Base-by-base conservation (phyloP, 2,113 vertebrate genomes). In the Excalfactoria chinensis region DNA sequence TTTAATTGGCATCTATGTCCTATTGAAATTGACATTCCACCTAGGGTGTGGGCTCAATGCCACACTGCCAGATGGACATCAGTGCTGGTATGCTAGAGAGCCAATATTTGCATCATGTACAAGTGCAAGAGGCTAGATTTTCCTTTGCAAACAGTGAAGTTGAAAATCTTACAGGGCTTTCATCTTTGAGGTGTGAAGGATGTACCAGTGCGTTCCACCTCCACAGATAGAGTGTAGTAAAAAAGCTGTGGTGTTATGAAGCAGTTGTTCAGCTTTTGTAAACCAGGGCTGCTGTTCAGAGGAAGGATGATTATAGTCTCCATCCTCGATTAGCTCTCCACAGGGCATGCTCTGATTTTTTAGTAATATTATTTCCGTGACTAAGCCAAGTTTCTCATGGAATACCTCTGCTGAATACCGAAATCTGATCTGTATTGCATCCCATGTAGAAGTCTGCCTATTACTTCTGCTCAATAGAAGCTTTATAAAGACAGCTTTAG, bases 21-120 rank as follows among this genome's bases (percentile, higher is more conserved):
- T 94, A 18, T 71, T 84, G 93, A 91, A 93, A 75, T 30, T 87
- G 91, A 80, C 1, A 0, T 85, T 84, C 73, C 80, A 95, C 93
- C 79, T 96, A 96, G 90, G 58, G 43, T 55, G 44, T 66, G 97
- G 97, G 97, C 97, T 89, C 28, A 20, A 71, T 84, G 97, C 97
- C 96, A 84, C 28, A 43, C 69, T 96, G 93, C 81, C 97, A 97
- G 97, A 98, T 97, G 98, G 97, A 84, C 87, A 62, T 71, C 91
- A 96, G 95, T 96, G 69, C 93, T 98, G 97, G 93, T 96, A 94
- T 93, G 89, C 46, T 87, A 40, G 48, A 53, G 34, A 93, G 84
- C 59, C 91, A 93, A 83, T 90, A 84, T 88, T 89, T 63, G 20
- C 56, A 16, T 51, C 82, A 43, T n/a, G 12, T 91, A 14, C 28